Evolutionary conservation across 2,113 vertebrate species (phyloP), one percentile per base, ranked within the genome.

Genomic region (Pachycephala philippinensis): DNA sequence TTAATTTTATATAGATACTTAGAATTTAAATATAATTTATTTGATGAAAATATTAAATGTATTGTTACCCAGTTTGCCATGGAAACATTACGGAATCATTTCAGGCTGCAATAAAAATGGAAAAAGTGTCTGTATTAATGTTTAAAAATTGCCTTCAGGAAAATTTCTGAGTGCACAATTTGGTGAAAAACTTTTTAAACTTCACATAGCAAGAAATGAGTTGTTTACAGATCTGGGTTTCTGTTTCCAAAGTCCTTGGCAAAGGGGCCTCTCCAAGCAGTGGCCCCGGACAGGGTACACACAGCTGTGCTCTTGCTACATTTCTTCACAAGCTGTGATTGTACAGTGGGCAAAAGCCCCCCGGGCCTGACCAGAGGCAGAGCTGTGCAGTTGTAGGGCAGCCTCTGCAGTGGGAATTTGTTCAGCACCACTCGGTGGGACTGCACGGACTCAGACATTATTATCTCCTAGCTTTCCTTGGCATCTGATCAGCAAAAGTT

Each of bases 1-100:
- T 31, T 66, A 88, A 64, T 90, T 84, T 86, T 93, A 40, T 91
- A 33, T 31, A 56, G 44, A 68, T 87, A 53, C 15, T 52, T 66
- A 78, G 76, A 93, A 81, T 37, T 88, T 64, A 84, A 94, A 78
- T 86, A 28, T 89, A 87, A 90, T 93, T 95, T 95, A 95, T 95
- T 94, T 91, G 24, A 60, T 71, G 69, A 50, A 89, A 94, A 75
- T 2, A 0, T 54, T 78, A 94, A 82, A 52, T 75, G 33, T 72
- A 21, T 74, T 87, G 47, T 87, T 95, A 70, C 30, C 81, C 37
- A 28, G 22, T 89, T 89, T 92, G 33, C 68, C 26, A n/a, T 63
- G 50, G 77, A 88, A 94, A 79, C 39, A 53, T 57, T 64, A 53
- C 53, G 81, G 64, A 78, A 87, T 47, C 24, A 40, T 92, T 86